Evolutionary conservation across 2,113 vertebrate genomes (phyloP).

Genomic region (Cebidichthys violaceus): DNA sequence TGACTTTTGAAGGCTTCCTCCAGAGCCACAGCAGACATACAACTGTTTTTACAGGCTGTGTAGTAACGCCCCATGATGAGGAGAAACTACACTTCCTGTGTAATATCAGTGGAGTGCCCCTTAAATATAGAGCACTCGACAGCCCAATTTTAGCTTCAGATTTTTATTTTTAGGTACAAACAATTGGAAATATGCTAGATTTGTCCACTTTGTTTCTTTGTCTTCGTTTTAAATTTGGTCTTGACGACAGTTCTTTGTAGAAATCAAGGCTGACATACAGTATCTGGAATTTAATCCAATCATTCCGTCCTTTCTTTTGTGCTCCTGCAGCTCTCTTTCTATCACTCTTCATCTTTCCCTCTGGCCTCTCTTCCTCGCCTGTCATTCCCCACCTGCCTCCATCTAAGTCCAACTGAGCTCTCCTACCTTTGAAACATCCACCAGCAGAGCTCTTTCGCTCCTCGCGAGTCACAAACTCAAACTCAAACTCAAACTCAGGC

Average conservation of each 20-base stretch:
- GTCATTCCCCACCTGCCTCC: constrained; percentile 1
- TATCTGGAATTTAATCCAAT: neutral
- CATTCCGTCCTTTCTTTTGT: neutral
- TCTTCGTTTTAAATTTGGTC: neutral
- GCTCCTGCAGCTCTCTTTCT: neutral
- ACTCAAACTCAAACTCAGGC: neutral
- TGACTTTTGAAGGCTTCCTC: neutral
- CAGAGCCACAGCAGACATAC: neutral
- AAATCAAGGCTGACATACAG: neutral
- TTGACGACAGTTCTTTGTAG: neutral
- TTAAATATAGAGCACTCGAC: neutral
- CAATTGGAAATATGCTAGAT: neutral
- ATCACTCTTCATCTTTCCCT: too few species aligned
- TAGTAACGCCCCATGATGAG: neutral
- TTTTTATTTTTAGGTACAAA: neutral
- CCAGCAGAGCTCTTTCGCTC: neutral
- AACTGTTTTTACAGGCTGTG: neutral
- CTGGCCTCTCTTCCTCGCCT: neutral
- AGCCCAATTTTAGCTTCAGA: neutral
- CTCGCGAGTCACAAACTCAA: neutral
- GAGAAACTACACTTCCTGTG: neutral
- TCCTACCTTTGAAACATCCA: constrained; percentile 1
- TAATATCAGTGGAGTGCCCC: neutral
- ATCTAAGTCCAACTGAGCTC: neutral
- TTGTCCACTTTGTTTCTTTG: neutral